Conservation (phyloP, 1,140 invertebrate genomes). For the Trichogramma pretiosum region DNA sequence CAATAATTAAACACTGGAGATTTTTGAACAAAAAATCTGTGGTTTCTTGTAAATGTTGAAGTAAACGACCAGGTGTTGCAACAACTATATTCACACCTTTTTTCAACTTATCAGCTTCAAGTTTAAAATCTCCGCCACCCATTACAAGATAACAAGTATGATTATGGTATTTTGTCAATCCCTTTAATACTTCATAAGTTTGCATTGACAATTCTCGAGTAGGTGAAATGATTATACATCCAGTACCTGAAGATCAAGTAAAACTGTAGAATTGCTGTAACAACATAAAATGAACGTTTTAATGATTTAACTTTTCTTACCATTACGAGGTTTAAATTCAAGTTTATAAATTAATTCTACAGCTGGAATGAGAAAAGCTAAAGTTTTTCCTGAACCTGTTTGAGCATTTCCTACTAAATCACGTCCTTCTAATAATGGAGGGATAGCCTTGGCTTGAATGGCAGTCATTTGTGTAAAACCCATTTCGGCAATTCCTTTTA, state of each 20-base stretch:
- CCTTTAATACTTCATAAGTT: slow-evolving; percentile 93
- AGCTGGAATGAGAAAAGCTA: slow-evolving; percentile 94
- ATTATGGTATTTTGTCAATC: slow-evolving; percentile 80
- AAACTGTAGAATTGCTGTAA: neutral
- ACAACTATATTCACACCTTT: slow-evolving; percentile 97
- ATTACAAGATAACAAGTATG: slow-evolving; percentile 86
- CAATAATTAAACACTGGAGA: slow-evolving; percentile 92
- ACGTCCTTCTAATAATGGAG: slow-evolving; percentile 83
- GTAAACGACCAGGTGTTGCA: slow-evolving; percentile 94
- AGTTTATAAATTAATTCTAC: slow-evolving; percentile 90
- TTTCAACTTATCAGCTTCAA: slow-evolving; percentile 85
- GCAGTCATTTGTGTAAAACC: slow-evolving; percentile 95
- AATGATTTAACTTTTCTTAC: slow-evolving; percentile 44
- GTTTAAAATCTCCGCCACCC: slow-evolving; percentile 88
- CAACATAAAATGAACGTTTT: neutral
- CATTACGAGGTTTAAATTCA: slow-evolving; percentile 91
- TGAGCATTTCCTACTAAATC: slow-evolving; percentile 95
- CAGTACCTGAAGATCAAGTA: slow-evolving; percentile 61
- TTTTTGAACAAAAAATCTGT: slow-evolving; percentile 93
- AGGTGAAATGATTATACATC: slow-evolving; percentile 91
- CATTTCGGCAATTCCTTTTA: slow-evolving; percentile 86
- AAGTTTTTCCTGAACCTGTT: slow-evolving; percentile 95
- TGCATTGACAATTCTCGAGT: slow-evolving; percentile 97
- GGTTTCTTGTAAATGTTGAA: slow-evolving; percentile 97
- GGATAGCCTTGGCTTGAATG: slow-evolving; percentile 89